Evolutionary conservation across 2,888 invertebrate genomes (phyloP).

Genomic region (Parochlus steinenii): DNA sequence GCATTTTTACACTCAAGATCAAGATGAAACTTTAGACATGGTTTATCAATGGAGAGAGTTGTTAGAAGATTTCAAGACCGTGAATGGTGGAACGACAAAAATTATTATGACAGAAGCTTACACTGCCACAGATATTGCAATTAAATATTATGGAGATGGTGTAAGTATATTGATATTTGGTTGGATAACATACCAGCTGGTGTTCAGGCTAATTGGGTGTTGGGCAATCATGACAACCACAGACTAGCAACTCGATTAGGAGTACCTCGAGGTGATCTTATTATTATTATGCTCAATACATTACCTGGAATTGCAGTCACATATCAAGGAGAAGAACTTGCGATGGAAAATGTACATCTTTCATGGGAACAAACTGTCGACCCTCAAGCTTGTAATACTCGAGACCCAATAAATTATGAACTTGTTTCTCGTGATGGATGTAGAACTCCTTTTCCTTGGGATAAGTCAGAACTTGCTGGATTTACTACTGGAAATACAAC

Average conservation of each 20-base stretch:
- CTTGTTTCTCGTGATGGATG: constrained; percentile 41
- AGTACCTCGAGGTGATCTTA: constrained; percentile 43
- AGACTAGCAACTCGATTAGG: constrained; percentile 47
- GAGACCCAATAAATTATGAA: constrained; percentile 39
- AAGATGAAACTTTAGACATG: constrained; percentile 38
- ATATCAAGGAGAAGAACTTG: constrained; percentile 69
- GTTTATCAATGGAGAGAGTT: constrained; percentile 39
- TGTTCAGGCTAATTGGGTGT: constrained; percentile 46
- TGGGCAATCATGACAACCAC: constrained; percentile 52
- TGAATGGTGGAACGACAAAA: constrained; percentile 20
- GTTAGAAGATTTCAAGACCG: constrained; percentile 31
- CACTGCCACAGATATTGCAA: constrained; percentile 34
- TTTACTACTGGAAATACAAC: constrained; percentile 30
- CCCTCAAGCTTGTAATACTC: constrained; percentile 44
- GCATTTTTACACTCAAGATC: constrained; percentile 44
- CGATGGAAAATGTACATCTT: constrained; percentile 49
- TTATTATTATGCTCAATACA: constrained; percentile 42
- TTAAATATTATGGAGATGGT: constrained; percentile 42
- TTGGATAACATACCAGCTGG: constrained; percentile 37
- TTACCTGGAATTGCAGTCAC: constrained; percentile 41
- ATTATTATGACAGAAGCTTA: constrained; percentile 46
- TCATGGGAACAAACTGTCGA: constrained; percentile 46
- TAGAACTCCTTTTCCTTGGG: constrained; percentile 40
- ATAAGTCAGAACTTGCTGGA: constrained; percentile 24
- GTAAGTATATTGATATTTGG: constrained; percentile 35